Evolutionary conservation across 2,113 vertebrate genomes (phyloP).

Genomic region (Prinia subflava): DNA sequence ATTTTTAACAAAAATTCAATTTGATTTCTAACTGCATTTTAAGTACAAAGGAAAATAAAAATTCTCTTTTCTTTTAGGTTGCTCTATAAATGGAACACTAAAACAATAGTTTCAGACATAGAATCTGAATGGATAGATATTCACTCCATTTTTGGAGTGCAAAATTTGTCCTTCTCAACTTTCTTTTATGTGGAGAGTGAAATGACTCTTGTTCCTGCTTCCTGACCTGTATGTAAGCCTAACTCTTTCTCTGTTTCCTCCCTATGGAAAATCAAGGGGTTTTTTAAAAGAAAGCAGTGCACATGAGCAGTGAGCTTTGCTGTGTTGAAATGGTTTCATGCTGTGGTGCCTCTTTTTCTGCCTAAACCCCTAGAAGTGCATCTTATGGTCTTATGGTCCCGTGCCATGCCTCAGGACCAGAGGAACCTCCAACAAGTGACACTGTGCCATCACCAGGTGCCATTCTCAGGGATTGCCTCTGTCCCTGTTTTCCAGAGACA

Average conservation of each 20-base stretch:
- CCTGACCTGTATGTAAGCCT: neutral
- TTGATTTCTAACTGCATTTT: neutral
- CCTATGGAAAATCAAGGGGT: neutral
- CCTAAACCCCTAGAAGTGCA: neutral
- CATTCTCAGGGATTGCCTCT: neutral
- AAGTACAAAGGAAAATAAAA: neutral
- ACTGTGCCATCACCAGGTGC: neutral
- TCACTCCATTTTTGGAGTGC: neutral
- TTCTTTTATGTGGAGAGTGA: neutral
- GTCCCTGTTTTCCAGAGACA: neutral
- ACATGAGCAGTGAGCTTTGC: neutral
- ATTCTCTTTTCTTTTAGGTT: neutral
- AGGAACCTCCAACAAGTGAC: neutral
- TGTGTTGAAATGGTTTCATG: neutral
- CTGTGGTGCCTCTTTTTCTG: neutral
- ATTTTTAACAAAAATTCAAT: neutral
- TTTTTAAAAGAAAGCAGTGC: neutral
- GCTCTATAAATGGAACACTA: neutral
- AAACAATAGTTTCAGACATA: neutral
- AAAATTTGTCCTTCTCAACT: neutral
- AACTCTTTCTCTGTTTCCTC: neutral
- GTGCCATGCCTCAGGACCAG: neutral
- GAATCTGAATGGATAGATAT: neutral
- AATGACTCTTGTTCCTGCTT: neutral
- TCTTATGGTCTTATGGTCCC: rapidly evolving